A percentile compares a stretch with the other conserved stretches of the same genome.
Conservation (phyloP, 2,113 vertebrate species). For the Ramphastos sulfuratus region DNA sequence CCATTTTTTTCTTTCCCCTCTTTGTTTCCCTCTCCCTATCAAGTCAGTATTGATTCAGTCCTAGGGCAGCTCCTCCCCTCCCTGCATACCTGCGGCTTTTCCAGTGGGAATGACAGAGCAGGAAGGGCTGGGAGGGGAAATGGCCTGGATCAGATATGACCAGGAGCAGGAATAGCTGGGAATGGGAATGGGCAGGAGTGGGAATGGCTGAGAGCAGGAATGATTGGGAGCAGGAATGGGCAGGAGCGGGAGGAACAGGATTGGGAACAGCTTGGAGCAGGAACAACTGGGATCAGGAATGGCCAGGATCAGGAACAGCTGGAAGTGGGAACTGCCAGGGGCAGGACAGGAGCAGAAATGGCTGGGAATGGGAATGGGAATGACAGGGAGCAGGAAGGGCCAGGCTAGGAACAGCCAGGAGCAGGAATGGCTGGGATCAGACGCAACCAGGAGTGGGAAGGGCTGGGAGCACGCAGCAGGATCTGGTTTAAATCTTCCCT, state of each 20-base stretch:
- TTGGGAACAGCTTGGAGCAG: too few relatives aligned
- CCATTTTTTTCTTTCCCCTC: background rate
- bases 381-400: background rate
- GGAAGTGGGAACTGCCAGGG: too few relatives aligned
- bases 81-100: slow-evolving; percentile 60
- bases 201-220: too few relatives aligned
- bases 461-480: background rate
- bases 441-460: background rate
- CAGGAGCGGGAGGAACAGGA: too few relatives aligned
- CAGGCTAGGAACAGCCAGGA: background rate
- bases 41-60: slow-evolving; percentile 58
- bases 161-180: background rate
- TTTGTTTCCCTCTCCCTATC: background rate
- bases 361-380: too few relatives aligned
- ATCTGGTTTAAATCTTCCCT: slow-evolving; percentile 42
- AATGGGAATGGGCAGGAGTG: too few relatives aligned
- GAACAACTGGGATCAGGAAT: too few relatives aligned
- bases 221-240: too few relatives aligned
- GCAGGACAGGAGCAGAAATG: too few relatives aligned
- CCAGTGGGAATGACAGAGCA: background rate
- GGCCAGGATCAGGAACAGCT: too few relatives aligned
- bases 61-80: background rate
- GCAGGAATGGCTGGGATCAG: too few relatives aligned
- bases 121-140: background rate
- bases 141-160: background rate